Evolutionary conservation across 1,140 invertebrate genomes (phyloP).

Genomic region (Euwallacea fornicatus): DNA sequence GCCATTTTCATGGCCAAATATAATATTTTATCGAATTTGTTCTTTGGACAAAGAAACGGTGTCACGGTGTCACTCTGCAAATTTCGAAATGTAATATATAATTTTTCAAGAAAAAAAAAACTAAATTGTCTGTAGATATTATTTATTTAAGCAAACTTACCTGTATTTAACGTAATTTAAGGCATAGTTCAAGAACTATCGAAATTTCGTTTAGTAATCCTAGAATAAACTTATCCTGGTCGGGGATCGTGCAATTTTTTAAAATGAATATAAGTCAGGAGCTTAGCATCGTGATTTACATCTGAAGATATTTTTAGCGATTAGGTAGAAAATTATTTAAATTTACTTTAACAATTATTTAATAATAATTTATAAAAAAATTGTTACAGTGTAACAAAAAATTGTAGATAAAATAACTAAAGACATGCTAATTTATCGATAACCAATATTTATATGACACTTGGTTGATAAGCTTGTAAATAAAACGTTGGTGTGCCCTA

Average conservation of each 20-base stretch:
- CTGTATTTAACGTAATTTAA: neutral
- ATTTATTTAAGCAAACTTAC: neutral
- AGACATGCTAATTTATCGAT: neutral
- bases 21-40: no score
- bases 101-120: no score
- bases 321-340: constrained; percentile 24
- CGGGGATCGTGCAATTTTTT: constrained; percentile 33
- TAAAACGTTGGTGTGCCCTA: constrained; percentile 5
- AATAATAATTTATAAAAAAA: constrained; percentile 7
- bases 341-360: neutral
- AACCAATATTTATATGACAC: constrained; percentile 9
- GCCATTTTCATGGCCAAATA: no score
- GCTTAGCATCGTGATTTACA: neutral
- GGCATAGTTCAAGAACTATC: neutral
- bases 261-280: constrained; percentile 1
- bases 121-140: neutral
- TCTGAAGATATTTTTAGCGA: constrained; percentile 8
- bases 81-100: no score
- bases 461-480: no score
- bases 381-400: constrained; percentile 28
- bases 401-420: constrained; percentile 24
- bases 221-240: constrained; percentile 20
- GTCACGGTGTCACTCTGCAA: no score
- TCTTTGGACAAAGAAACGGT: no score
- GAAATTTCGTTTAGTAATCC: neutral